Evolutionary conservation across 2,113 vertebrate species (phyloP), one percentile per base, ranked within the genome.

Genomic region (Perccottus glenii): DNA sequence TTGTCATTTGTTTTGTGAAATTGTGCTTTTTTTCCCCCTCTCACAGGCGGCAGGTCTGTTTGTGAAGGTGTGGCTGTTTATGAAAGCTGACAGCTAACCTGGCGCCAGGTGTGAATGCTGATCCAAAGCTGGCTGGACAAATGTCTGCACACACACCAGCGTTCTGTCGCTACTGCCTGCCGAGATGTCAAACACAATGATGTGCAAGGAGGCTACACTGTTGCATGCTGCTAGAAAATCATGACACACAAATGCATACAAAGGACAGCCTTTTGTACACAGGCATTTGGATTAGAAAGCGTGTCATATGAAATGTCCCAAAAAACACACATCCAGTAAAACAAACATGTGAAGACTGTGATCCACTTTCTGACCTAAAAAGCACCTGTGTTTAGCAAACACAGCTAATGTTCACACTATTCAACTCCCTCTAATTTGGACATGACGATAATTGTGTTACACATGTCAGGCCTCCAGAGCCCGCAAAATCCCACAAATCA

Each of bases 161-260:
- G 48, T 55, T 65, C 75, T 81, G 78, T 83, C 64, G 73, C 83
- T 35, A 46, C 64, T 64, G 81, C 85, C 80, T 6, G 70, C 35
- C n/a, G 80, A 85, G 60, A 85, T 78, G 88, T 90, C 89, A 90
- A 87, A 91, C 87, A 86, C 70, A 73, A 84, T 90, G 88, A 87
- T 85, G 81, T 68, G 78, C 73, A 43, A 65, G 52, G 77, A 70
- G 75, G 78, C 85, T 76, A 69, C 48, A 59, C 67, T 35, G 66
- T 58, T 59, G 70, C 73, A 81, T 42, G 9, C 76, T 61, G 82
- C 67, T 67, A 73, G 61, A 51, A 80, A 70, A 60, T 69, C 47
- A 59, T 35, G 59, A 79, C 74, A 53, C 68, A 43, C 68, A 73
- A 50, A 77, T 6, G 16, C 64, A 32, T n/a, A 8, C 75, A 33